Conservation (phyloP, 2,888 invertebrate genomes). For the Thumatha senex region DNA sequence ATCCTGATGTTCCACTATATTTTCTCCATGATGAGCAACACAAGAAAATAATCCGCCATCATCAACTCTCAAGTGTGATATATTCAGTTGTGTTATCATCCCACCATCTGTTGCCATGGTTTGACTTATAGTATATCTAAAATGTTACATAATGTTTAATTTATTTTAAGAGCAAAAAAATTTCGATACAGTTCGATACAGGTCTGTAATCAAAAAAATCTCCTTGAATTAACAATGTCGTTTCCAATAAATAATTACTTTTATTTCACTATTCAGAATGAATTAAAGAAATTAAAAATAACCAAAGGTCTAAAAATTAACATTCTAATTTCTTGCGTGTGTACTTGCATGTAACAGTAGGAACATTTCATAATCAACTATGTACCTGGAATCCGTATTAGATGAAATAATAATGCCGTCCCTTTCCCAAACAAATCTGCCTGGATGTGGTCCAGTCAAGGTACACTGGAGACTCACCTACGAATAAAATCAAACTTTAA, state of each 20-base stretch:
- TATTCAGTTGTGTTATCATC: slow-evolving; percentile 74
- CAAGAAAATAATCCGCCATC: slow-evolving; percentile 86
- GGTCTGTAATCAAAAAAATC: too few relatives aligned
- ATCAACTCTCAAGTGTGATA: slow-evolving; percentile 81
- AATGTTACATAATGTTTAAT: not conserved
- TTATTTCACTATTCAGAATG: too few relatives aligned
- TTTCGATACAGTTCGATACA: too few relatives aligned
- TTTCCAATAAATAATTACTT: too few relatives aligned
- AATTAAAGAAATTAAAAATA: too few relatives aligned
- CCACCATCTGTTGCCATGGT: slow-evolving; percentile 65
- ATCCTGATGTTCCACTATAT: slow-evolving; percentile 55
- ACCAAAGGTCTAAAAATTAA: too few relatives aligned
- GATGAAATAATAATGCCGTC: slow-evolving; percentile 73
- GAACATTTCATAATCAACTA: slow-evolving; percentile 13
- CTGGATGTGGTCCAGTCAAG: slow-evolving; percentile 70
- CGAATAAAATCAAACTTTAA: slow-evolving; percentile 29
- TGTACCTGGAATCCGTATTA: slow-evolving; percentile 79
- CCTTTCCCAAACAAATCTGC: slow-evolving; percentile 74
- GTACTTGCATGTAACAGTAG: too few relatives aligned
- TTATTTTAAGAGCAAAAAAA: too few relatives aligned
- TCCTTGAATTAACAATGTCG: too few relatives aligned
- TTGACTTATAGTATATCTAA: slow-evolving; percentile 68
- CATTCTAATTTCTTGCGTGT: too few relatives aligned
- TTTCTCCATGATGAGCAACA: slow-evolving; percentile 72
- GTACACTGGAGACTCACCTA: slow-evolving; percentile 72